A percentile compares a stretch with the other conserved stretches of the same genome.
Conservation (phyloP, 2,888 invertebrate genomes). For the Digitonthophagus gazella region DNA sequence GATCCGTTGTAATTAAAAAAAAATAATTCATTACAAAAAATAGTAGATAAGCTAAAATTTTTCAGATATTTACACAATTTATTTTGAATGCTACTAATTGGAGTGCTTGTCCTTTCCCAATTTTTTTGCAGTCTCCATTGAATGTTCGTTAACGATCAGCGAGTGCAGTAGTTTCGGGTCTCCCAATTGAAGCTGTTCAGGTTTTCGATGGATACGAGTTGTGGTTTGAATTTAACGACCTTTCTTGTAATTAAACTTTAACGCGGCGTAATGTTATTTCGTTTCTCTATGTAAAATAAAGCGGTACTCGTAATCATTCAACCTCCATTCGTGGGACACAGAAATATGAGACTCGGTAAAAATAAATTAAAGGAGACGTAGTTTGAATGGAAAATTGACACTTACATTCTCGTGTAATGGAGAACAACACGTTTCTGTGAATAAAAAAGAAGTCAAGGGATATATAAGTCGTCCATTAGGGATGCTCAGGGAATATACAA, state of each 20-base stretch:
- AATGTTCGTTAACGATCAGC: background rate
- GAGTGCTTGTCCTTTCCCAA: background rate
- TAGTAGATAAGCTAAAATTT: too few relatives aligned
- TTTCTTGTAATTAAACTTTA: background rate
- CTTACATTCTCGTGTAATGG: background rate
- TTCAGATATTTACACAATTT: background rate
- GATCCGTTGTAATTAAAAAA: too few relatives aligned
- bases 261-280: background rate
- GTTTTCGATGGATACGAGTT: background rate
- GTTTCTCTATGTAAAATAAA: background rate
- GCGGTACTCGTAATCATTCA: background rate
- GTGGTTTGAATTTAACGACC: background rate
- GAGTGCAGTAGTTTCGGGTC: background rate
- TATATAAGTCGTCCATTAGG: slow-evolving; percentile 11
- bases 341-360: too few relatives aligned
- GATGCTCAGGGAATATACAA: slow-evolving; percentile 13
- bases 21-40: too few relatives aligned
- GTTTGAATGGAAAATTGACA: too few relatives aligned
- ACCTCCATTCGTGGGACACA: too few relatives aligned
- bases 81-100: background rate
- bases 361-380: too few relatives aligned
- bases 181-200: background rate
- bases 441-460: background rate
- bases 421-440: background rate
- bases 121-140: background rate